These are phyloP conservation scores for Myopa tessellatipennis DNA, from an alignment of 2,888 invertebrate genomes.

Conservation along the genomic window DNA sequence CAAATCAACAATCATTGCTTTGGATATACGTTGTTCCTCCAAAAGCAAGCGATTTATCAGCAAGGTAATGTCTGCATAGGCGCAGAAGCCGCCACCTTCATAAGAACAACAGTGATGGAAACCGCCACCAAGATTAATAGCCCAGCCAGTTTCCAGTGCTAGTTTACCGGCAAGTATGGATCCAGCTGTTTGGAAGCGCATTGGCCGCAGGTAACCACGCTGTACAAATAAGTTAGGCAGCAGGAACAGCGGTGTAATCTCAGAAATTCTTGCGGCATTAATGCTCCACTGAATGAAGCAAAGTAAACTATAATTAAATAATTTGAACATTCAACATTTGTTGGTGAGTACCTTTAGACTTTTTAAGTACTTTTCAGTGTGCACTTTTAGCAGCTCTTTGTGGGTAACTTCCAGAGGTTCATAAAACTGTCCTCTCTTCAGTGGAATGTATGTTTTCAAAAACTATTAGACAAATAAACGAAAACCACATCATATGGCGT, in stretches of 20 bases:
- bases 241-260: conserved; percentile 78
- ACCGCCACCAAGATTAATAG: conserved; percentile 89
- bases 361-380: conserved; percentile 79
- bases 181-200: conserved; percentile 84
- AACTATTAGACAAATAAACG: conserved; percentile 63
- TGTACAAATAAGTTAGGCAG: conserved; percentile 84
- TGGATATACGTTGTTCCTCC: conserved; percentile 71
- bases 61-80: conserved; percentile 89
- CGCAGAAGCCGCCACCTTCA: conserved; percentile 88
- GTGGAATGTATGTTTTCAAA: conserved; percentile 73
- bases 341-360: conserved; percentile 74
- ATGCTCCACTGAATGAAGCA: conserved; percentile 77
- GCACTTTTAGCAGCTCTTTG: conserved; percentile 80
- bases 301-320: conserved; percentile 22
- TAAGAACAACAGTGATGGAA: conserved; percentile 88
- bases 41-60: conserved; percentile 77
- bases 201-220: conserved; percentile 79
- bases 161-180: conserved; percentile 85
- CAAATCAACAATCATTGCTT: conserved; percentile 87
- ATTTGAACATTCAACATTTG: not conserved
- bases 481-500: not conserved
- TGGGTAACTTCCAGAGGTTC: conserved; percentile 79
- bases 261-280: conserved; percentile 83
- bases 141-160: conserved; percentile 86
- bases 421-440: conserved; percentile 74